Evolutionary conservation across 2,113 vertebrate genomes (phyloP).

Genomic region (Rhynchomys soricoides): DNA sequence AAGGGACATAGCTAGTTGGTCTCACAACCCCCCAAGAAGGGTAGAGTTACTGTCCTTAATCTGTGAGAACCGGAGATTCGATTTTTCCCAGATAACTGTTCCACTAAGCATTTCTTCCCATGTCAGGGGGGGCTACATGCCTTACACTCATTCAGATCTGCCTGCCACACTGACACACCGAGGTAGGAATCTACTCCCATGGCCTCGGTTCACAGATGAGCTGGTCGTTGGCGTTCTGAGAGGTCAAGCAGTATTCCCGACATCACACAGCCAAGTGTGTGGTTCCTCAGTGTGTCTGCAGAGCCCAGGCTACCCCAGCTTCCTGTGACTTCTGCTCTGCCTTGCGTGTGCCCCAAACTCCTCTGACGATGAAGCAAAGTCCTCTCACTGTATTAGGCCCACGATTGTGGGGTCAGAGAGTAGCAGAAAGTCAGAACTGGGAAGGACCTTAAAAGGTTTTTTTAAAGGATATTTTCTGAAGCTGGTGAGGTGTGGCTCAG

Average conservation of each 20-base stretch:
- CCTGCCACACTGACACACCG: background rate
- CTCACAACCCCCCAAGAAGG: background rate
- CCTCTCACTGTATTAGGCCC: background rate
- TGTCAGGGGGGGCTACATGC: background rate
- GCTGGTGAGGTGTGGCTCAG: background rate
- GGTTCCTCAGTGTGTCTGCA: background rate
- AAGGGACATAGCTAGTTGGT: background rate
- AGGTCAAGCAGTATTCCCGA: background rate
- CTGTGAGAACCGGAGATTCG: background rate
- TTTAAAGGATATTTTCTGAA: background rate
- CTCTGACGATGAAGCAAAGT: background rate
- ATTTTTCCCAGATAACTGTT: background rate
- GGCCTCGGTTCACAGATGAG: background rate
- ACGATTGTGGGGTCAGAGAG: background rate
- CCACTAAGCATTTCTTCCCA: background rate
- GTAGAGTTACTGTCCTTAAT: background rate
- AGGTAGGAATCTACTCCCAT: accelerated
- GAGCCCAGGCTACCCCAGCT: background rate
- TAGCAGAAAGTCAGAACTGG: background rate
- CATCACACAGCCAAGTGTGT: background rate
- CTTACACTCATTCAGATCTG: background rate
- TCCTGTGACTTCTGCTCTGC: background rate
- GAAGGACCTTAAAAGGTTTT: background rate
- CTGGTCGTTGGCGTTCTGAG: background rate
- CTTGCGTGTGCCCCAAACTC: background rate